Evolutionary conservation across 1,140 invertebrate genomes (phyloP).

Genomic region (Drosophila nebulosa): DNA sequence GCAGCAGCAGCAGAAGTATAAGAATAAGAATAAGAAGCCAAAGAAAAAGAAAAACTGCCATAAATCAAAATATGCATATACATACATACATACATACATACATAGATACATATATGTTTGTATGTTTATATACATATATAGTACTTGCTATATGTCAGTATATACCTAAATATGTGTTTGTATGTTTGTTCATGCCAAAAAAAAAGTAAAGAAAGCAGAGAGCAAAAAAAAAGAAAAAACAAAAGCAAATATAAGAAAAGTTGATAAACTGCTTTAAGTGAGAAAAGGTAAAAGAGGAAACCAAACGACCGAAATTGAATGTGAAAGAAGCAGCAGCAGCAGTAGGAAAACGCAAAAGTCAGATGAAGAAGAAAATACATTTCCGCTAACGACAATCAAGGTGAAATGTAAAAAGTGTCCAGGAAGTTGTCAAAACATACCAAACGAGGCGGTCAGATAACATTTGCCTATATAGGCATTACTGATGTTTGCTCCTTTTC

Average conservation of each 20-base stretch:
- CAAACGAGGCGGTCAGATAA: slow-evolving; percentile 25
- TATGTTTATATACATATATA: background rate
- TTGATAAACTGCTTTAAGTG: slow-evolving; percentile 37
- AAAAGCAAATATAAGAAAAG: slow-evolving; percentile 4
- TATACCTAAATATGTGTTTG: too few relatives aligned
- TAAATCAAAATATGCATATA: slow-evolving; percentile 33
- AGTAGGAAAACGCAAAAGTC: background rate
- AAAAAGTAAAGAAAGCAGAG: slow-evolving; percentile 5
- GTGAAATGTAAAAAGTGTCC: slow-evolving; percentile 47
- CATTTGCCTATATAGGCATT: slow-evolving; percentile 17
- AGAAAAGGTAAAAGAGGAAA: slow-evolving; percentile 11
- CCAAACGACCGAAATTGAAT: background rate
- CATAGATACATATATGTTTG: background rate
- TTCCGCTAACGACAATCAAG: slow-evolving; percentile 44
- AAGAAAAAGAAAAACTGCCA: slow-evolving; percentile 18
- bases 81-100: background rate
- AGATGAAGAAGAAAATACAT: slow-evolving; percentile 34
- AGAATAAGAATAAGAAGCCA: background rate
- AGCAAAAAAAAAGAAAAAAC: background rate
- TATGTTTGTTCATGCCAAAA: background rate
- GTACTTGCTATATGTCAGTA: too few relatives aligned
- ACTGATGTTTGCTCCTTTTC: background rate
- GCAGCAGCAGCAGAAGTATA: background rate
- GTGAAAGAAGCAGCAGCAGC: slow-evolving; percentile 13
- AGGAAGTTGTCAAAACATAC: slow-evolving; percentile 52